Evolutionary conservation across 2,797 vertebrate genomes (phyloP).

Genomic region (Euphonia xanthogaster): DNA sequence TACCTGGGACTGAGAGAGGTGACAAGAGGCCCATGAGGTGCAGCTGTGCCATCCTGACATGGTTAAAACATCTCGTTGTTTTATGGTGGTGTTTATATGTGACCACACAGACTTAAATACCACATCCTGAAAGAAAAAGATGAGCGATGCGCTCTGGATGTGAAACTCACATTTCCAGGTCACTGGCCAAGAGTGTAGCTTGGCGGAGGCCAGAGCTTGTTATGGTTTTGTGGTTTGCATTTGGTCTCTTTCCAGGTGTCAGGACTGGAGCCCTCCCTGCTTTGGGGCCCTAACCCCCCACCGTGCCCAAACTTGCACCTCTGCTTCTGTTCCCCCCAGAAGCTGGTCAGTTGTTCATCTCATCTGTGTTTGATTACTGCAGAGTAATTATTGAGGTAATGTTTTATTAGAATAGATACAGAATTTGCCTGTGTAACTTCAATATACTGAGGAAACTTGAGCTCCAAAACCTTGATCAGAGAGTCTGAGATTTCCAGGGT

Average conservation of each 20-base stretch:
- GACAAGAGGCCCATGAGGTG: not conserved
- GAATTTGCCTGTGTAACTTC: not conserved
- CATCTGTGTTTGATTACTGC: not conserved
- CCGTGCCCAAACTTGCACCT: accelerated
- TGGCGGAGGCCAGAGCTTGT: not conserved
- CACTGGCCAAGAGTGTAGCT: not conserved
- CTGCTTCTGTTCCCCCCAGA: not conserved
- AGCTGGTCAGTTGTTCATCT: not conserved
- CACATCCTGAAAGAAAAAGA: not conserved
- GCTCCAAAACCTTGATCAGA: not conserved
- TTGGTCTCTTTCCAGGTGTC: constrained; percentile 12
- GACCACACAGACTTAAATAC: not conserved
- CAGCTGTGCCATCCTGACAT: not conserved
- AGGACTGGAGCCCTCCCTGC: not conserved
- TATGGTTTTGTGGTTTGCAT: not conserved
- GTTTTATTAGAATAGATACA: not conserved
- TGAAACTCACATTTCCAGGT: constrained; percentile 15
- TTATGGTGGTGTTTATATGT: not conserved
- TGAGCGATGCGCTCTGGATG: not conserved
- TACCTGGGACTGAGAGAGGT: not conserved
- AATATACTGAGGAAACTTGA: not conserved
- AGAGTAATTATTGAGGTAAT: not conserved
- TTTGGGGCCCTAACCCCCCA: not conserved
- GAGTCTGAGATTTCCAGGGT: not conserved
- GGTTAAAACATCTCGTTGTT: not conserved